Base-by-base conservation (phyloP, 2,888 invertebrate species). In the Limnephilus marmoratus region DNA sequence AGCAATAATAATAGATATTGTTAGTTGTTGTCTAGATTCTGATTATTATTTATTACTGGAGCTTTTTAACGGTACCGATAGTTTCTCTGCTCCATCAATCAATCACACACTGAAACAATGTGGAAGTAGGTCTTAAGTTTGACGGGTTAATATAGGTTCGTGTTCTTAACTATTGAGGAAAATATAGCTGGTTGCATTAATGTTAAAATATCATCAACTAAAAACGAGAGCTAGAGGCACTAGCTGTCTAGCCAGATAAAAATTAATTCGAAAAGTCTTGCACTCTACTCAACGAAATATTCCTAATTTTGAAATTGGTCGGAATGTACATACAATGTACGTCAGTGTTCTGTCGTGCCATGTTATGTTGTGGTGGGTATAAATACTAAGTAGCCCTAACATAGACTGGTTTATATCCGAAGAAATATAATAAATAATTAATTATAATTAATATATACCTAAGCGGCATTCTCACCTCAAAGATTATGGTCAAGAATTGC, bases 121-220 rank as follows among this genome's bases (percentile, higher is more conserved):
- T 68, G 53, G 7, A 68, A 68, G 53, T 53, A 3, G 15, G 53
- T 53, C 53, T 53, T 53, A 53, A 18, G 53, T 68, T 68, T 68
- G 53, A 68, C 53, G 53, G 53, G 53, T 18, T 68, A 68, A 68
- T 68, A 24, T 68, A 68, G 53, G 68, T 68, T 68, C 68, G 68
- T 68, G 68, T 68, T 68, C 68, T 68, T 24, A 68, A 68, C 45
- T 87, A 49, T 53, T 31, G 86, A 45, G 86, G 18, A 87, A 83
- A 37, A 83, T 83, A 37, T 37, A 83, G 24, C 24, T 68, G 9
- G 68, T 68, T 68, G 1, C 24, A 68, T 68, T 68, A 18, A 68
- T 24, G 18, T 24, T n/a, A 1, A 24, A 68, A 68, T 18, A 68
- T n/a, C 68, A 68, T 9, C 68, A 68, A 24, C 68, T 9, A 68